Conservation (phyloP, 92 coral and sea anemone species). For the Porites divaricata region DNA sequence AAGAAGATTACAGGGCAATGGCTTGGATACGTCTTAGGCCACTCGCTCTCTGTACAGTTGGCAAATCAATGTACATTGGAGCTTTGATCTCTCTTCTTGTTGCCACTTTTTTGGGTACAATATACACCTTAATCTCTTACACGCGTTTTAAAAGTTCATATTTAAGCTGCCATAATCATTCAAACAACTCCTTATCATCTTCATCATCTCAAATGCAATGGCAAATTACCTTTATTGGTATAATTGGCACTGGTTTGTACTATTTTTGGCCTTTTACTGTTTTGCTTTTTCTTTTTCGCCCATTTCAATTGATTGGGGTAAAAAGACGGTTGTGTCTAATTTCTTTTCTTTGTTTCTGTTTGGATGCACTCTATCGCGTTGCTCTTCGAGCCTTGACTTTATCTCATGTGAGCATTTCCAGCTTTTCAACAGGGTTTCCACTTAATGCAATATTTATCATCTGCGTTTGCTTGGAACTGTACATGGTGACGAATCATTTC, state of each 20-base stretch:
- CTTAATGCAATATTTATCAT: background rate
- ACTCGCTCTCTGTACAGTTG: background rate
- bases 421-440: background rate
- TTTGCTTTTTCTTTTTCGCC: constrained; percentile 1
- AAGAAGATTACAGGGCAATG: background rate
- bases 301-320: background rate
- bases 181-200: background rate
- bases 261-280: background rate
- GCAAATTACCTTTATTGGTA: background rate
- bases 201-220: background rate
- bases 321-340: background rate
- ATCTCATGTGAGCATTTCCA: background rate
- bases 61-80: constrained; percentile 35
- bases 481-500: background rate
- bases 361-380: background rate
- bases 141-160: background rate
- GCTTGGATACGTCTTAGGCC: constrained; percentile 13
- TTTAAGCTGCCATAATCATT: background rate
- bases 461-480: background rate
- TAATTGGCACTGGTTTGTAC: background rate
- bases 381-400: background rate
- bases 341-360: background rate
- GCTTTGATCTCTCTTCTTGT: constrained; percentile 21
- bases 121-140: background rate
- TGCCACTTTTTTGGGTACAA: background rate